Percentiles rank a stretch among this genome's conserved stretches.
phyloP scores from a whole-genome alignment of 2,888 invertebrate genomes.

The Apotomis capreana region DNA sequence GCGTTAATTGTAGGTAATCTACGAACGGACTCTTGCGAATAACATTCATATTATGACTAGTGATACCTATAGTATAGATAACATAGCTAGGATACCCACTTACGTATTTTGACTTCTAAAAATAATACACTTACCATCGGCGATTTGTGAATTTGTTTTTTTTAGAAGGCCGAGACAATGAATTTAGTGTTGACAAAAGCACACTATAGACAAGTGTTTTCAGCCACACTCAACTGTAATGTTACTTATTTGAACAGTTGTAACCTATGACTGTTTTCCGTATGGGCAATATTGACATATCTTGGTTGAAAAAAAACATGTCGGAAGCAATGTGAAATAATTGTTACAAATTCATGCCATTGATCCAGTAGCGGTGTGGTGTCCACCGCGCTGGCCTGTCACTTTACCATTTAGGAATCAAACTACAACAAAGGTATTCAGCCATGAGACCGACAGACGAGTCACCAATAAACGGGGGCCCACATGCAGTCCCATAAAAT shows the following conservation, averaged over 20 bases:
- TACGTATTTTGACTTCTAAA: neutral
- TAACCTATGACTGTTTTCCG: neutral
- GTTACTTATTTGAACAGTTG: conserved; percentile 29
- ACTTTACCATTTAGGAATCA: too few species aligned
- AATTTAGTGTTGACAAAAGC: neutral
- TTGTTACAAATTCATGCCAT: neutral
- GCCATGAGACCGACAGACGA: too few species aligned
- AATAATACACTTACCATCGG: neutral
- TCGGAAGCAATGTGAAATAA: neutral
- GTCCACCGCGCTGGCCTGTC: too few species aligned
- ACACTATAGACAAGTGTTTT: conserved; percentile 12
- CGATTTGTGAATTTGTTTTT: neutral
- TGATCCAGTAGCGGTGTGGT: too few species aligned
- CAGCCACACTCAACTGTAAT: neutral
- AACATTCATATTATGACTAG: too few species aligned
- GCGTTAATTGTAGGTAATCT: neutral
- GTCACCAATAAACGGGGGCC: too few species aligned
- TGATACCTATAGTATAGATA: too few species aligned
- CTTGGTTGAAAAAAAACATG: neutral
- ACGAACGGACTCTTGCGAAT: neutral
- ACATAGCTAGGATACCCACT: too few species aligned
- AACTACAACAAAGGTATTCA: too few species aligned
- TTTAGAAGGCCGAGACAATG: neutral
- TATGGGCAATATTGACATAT: neutral
- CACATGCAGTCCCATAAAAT: too few species aligned